Percentiles rank a stretch among this genome's conserved stretches.
Evolutionary conservation across 2,797 vertebrate genomes (phyloP).

Genomic region (Toxotes lorentzi): DNA sequence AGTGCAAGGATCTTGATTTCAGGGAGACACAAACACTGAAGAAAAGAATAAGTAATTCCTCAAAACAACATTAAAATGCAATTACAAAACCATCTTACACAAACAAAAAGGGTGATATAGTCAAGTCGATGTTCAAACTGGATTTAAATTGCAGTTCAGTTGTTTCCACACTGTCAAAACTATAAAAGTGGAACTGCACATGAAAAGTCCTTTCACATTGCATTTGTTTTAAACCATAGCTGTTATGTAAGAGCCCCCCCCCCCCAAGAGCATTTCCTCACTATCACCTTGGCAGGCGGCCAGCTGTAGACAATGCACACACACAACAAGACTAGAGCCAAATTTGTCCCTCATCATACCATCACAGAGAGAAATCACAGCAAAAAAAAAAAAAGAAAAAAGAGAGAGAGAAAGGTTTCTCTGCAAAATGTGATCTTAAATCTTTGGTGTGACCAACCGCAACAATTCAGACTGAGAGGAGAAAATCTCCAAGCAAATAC

Average conservation of each 20-base stretch:
- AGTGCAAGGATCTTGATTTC: not conserved
- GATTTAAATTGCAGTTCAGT: slow-evolving; percentile 34
- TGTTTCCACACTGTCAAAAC: slow-evolving; percentile 44
- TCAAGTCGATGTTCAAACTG: slow-evolving; percentile 40
- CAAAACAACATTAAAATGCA: slow-evolving; percentile 14
- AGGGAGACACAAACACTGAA: not conserved
- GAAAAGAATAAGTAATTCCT: slow-evolving; percentile 2
- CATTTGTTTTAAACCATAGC: slow-evolving; percentile 51
- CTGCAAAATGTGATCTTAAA: slow-evolving; percentile 25
- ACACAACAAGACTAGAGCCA: slow-evolving; percentile 25
- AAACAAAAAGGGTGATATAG: not conserved
- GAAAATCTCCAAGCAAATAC: slow-evolving; percentile 52
- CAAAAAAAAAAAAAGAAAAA: not conserved
- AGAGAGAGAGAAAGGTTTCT: not conserved
- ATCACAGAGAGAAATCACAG: slow-evolving; percentile 2
- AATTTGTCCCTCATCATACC: slow-evolving; percentile 26
- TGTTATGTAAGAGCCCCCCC: slow-evolving; percentile 54
- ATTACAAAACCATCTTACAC: not conserved
- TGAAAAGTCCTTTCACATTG: slow-evolving; percentile 48
- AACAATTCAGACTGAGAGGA: slow-evolving; percentile 8
- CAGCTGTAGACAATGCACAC: slow-evolving; percentile 28
- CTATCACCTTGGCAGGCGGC: slow-evolving; percentile 32
- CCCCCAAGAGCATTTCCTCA: slow-evolving; percentile 29
- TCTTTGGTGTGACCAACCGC: slow-evolving; percentile 16
- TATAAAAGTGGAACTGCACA: slow-evolving; percentile 30